A percentile compares a stretch with the other conserved stretches of the same genome.
Evolutionary conservation across 2,888 invertebrate genomes (phyloP).

Genomic region (Hemistola chrysoprasaria): DNA sequence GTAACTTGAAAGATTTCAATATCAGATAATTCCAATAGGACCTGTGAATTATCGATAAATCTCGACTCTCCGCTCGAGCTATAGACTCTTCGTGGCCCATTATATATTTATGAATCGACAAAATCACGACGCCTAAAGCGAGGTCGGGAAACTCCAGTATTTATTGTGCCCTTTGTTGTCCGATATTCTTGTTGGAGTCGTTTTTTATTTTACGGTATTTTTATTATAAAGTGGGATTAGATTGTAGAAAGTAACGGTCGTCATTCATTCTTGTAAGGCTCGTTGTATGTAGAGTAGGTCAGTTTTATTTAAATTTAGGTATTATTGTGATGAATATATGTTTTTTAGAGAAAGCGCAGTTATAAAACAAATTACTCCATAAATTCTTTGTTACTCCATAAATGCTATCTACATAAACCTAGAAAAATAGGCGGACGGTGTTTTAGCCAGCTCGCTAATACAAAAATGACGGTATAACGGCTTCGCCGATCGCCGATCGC

Average conservation of each 20-base stretch:
- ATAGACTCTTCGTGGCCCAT: constrained; percentile 5
- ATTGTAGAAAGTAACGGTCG: neutral
- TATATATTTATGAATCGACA: constrained; percentile 22
- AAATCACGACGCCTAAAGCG: constrained; percentile 10
- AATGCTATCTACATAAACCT: too few relatives aligned
- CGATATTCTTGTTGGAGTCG: constrained; percentile 21
- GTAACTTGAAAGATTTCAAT: constrained; percentile 3
- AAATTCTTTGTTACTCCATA: too few relatives aligned
- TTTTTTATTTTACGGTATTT: constrained; percentile 8
- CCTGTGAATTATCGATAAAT: constrained; percentile 6
- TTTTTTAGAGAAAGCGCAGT: too few relatives aligned
- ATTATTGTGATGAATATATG: too few relatives aligned
- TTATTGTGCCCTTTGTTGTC: constrained; percentile 26
- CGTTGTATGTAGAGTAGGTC: neutral
- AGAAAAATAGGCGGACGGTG: too few relatives aligned
- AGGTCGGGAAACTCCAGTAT: constrained; percentile 20
- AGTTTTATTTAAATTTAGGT: neutral
- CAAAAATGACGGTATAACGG: too few relatives aligned
- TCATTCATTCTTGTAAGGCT: neutral
- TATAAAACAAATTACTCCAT: too few relatives aligned
- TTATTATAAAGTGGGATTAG: neutral
- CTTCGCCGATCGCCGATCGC: too few relatives aligned
- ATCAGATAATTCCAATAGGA: constrained; percentile 2
- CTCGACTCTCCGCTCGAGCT: constrained; percentile 1
- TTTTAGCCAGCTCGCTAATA: too few relatives aligned